Base-by-base conservation (phyloP, 1,140 invertebrate genomes). In the Drosophila subobscura region DNA sequence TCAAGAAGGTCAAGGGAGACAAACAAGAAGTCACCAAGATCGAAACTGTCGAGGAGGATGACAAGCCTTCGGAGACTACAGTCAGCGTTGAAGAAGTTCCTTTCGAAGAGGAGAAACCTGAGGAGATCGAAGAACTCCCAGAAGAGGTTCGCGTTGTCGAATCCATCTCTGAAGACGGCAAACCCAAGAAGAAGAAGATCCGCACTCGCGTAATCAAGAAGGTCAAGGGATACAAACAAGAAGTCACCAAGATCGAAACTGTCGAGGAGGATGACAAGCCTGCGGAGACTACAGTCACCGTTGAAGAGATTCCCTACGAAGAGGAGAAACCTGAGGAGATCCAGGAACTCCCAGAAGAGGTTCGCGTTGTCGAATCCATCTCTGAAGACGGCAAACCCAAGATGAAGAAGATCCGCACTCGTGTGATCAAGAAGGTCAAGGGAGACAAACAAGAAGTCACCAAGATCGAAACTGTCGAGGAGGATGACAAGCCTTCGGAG, bases 1-100 rank as follows among this genome's bases (percentile, higher is more conserved):
- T 51, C 49, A 51, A 51, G 25, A 51, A 51, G 49, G 25, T 64
- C n/a, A 71, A 71, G 53, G 67, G 60, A 23, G 60, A 71, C 23
- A 71, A 64, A 23, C 67, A 71, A 64, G 60, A 71, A 29, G 58
- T 70, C 52, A 70, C 66, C 52, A 70, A 70, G 46, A 70, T 70
- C 52, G 66, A 70, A 63, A 70, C 66, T 20, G 57, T 70, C 27
- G 66, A 70, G 10, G 66, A 63, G 14, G 58, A 61, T 51, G 66
- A 63, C 58, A 70, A 70, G 10, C 14, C 10, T 27, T 29, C 66
- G 0, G 41, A 70, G 22, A 70, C 66, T 5, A 70, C 58, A 0
- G 58, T 70, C 1, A 70, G 58, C n/a, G 58, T 70, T 1, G 58
- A 70, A 40, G 66, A 61, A 27, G 33, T 70, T 25, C 66, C 58